Conservation (phyloP, 64 coral and sea anemone genomes). For the Dendrophyllia cribrosa region DNA sequence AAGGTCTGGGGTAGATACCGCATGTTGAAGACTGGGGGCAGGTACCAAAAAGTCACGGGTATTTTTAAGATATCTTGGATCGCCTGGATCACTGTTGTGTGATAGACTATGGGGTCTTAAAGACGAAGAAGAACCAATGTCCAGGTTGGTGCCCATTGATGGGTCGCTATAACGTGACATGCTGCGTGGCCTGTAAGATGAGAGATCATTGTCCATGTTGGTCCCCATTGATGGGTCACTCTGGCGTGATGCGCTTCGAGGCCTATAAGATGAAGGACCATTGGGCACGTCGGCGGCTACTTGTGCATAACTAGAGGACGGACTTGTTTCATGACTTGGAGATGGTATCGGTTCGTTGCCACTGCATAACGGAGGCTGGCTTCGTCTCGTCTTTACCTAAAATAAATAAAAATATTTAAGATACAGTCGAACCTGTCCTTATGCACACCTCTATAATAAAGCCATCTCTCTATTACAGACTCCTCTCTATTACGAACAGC, state of each 20-base stretch:
- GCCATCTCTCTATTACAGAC: no score
- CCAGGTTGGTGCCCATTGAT: not conserved
- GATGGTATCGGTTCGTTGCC: not conserved
- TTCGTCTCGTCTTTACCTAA: not conserved
- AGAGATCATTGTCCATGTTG: not conserved
- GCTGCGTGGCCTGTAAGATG: no score
- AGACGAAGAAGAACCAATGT: not conserved
- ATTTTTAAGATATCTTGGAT: not conserved
- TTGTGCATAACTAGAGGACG: not conserved
- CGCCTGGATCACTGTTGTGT: slow-evolving; percentile 26
- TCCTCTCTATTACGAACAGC: no score
- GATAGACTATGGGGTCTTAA: not conserved
- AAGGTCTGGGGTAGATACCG: slow-evolving; percentile 18
- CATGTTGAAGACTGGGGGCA: not conserved
- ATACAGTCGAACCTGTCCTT: no score
- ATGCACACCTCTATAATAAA: no score
- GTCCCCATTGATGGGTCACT: not conserved
- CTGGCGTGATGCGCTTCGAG: not conserved
- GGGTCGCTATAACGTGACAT: not conserved
- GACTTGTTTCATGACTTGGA: not conserved
- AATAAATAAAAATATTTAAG: not conserved
- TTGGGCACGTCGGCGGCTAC: no score
- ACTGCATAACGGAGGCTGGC: not conserved
- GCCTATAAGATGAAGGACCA: not conserved
- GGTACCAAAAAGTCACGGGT: not conserved